A percentile compares a stretch with the other conserved stretches of the same genome.
phyloP scores from a whole-genome alignment of 2,797 vertebrate species.

The Ctenosaura bakeri region DNA sequence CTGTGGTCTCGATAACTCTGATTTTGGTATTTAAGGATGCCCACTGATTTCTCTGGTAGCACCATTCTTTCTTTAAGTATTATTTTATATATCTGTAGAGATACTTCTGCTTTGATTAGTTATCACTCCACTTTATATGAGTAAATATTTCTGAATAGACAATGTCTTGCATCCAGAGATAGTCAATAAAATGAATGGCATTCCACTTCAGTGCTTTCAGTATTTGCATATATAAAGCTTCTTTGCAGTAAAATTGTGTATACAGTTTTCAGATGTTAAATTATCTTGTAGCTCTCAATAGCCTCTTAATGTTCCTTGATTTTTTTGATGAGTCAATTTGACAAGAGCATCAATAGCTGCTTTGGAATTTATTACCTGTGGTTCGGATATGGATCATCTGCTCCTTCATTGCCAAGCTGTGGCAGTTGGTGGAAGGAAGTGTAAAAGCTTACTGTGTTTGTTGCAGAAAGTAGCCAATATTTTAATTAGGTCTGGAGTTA shows the following conservation, averaged over 20 bases:
- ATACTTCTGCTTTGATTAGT: conserved; percentile 8
- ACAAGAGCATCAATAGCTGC: conserved; percentile 10
- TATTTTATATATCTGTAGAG: background rate
- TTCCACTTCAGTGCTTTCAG: background rate
- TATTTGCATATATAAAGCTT: background rate
- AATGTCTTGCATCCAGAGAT: background rate
- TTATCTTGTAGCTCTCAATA: conserved; percentile 2
- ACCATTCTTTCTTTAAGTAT: background rate
- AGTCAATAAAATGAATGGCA: background rate
- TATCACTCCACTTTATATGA: background rate
- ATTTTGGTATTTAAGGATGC: background rate
- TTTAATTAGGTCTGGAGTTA: conserved; percentile 3
- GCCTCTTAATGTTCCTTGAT: background rate
- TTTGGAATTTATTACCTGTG: conserved; percentile 13
- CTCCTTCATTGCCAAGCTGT: background rate
- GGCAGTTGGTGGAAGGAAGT: background rate
- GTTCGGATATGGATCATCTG: background rate
- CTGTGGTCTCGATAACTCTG: no score
- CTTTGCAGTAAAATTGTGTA: background rate
- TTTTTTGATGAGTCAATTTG: conserved; percentile 7
- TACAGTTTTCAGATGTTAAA: background rate
- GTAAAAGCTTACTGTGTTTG: background rate
- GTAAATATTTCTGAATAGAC: background rate
- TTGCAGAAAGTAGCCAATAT: background rate
- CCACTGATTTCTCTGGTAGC: background rate